These are phyloP conservation scores for Panagrolaimus sp. DNA, from an alignment of 1,140 invertebrate genomes.

Conservation along the genomic window DNA sequence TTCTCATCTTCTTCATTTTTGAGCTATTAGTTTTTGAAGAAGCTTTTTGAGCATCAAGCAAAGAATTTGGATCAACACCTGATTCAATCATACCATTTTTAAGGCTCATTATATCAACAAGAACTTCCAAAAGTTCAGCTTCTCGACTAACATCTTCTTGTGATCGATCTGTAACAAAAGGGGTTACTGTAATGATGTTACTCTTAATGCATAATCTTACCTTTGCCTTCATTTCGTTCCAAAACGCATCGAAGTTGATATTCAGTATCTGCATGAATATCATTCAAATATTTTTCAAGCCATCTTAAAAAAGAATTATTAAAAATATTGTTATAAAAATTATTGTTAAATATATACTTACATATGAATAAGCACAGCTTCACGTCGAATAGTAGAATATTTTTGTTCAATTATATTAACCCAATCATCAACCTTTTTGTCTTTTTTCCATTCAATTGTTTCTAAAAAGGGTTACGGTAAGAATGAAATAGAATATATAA, in stretches of 20 bases:
- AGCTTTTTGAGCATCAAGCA: not conserved
- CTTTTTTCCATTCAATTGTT: conserved; percentile 10
- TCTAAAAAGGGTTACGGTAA: not conserved
- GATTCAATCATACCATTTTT: conserved; percentile 10
- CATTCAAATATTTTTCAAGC: conserved; percentile 9
- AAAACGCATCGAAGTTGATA: conserved; percentile 7
- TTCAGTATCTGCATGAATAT: conserved; percentile 1
- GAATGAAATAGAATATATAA: not conserved
- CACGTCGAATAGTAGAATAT: conserved; percentile 3
- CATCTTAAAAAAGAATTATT: not conserved
- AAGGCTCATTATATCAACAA: conserved; percentile 2
- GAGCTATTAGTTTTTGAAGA: not conserved
- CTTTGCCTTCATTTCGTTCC: conserved; percentile 5
- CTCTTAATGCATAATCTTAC: not conserved
- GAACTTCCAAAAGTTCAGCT: conserved; percentile 12
- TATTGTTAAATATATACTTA: no score
- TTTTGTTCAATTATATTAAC: conserved; percentile 1
- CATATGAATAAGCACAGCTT: conserved; percentile 12
- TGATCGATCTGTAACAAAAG: not conserved
- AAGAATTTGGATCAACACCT: conserved; percentile 7
- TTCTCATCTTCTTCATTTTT: conserved; percentile 14
- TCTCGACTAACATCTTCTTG: conserved; percentile 7
- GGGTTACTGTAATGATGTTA: not conserved
- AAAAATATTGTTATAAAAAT: no score
- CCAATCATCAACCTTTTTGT: conserved; percentile 12